Conservation (phyloP, 1,140 invertebrate genomes). For the Drosophila insularis region DNA sequence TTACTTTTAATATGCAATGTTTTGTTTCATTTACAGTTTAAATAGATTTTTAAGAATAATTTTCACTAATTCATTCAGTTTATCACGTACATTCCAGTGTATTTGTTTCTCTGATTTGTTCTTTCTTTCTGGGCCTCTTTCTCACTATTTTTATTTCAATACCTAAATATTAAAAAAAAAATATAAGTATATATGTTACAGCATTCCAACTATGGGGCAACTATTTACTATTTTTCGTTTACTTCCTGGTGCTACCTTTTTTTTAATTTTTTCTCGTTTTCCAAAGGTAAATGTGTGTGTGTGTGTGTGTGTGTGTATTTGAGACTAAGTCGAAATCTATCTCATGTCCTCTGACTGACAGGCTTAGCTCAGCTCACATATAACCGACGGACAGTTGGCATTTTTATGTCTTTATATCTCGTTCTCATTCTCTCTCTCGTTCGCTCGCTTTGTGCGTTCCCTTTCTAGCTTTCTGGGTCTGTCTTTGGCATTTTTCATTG, state of each 20-base stretch:
- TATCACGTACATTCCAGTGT: neutral
- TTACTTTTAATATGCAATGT: no score
- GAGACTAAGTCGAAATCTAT: conserved; percentile 62
- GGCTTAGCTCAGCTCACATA: conserved; percentile 62
- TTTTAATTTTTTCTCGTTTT: neutral
- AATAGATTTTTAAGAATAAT: no score
- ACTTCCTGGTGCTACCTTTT: neutral
- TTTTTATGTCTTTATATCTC: conserved; percentile 53
- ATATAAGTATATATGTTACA: conserved; percentile 51
- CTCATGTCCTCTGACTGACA: conserved; percentile 71
- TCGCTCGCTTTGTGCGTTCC: neutral
- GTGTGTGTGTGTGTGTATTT: conserved; percentile 47
- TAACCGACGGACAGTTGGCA: conserved; percentile 71
- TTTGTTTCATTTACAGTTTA: no score
- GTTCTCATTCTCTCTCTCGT: neutral
- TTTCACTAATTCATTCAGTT: no score
- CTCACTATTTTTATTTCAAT: conserved; percentile 23
- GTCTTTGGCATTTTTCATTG: conserved; percentile 53
- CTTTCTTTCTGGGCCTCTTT: neutral
- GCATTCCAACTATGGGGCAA: conserved; percentile 40
- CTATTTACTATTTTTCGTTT: conserved; percentile 55
- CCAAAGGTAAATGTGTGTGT: conserved; percentile 30
- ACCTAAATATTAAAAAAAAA: conserved; percentile 46
- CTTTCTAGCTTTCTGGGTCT: conserved; percentile 20
- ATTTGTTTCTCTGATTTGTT: neutral